Evolutionary conservation across 2,113 vertebrate species (phyloP).

Genomic region (Myrmophylax atrothorax): DNA sequence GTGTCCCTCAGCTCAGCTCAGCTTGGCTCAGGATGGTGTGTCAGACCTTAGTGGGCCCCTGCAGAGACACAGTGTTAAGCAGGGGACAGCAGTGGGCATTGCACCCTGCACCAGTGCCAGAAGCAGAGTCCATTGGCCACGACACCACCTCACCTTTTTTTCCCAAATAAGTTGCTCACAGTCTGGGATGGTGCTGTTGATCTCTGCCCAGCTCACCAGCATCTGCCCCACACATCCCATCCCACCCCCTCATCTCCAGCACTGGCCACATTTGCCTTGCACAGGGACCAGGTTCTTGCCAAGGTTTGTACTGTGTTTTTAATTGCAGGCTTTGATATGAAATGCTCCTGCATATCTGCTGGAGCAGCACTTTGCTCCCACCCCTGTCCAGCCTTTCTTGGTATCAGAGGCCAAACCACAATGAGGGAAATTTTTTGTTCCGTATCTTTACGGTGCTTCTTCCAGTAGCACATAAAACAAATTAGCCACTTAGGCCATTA

Average conservation of each 20-base stretch:
- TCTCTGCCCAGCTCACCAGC: not conserved
- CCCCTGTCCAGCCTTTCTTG: not conserved
- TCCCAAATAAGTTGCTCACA: not conserved
- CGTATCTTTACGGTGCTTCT: constrained; percentile 24
- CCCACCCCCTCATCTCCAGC: not conserved
- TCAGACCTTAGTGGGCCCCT: not conserved
- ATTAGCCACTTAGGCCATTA: constrained; percentile 73
- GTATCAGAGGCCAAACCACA: constrained; percentile 30
- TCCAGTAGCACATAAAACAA: constrained; percentile 68
- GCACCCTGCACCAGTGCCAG: accelerated
- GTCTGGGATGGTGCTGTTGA: accelerated
- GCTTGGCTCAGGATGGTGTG: not conserved
- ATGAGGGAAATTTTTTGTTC: constrained; percentile 31
- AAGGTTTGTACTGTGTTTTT: not conserved
- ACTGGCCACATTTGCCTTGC: not conserved
- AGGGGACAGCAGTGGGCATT: accelerated
- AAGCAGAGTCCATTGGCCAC: not conserved
- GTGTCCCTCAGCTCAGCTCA: not conserved
- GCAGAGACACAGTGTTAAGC: accelerated
- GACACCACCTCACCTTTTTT: accelerated
- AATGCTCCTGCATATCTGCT: not conserved
- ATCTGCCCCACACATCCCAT: accelerated
- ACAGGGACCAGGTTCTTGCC: not conserved
- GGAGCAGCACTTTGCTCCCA: not conserved
- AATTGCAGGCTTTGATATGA: not conserved